Evolutionary conservation across 2,888 invertebrate genomes (phyloP).

Genomic region (Caenorhabditis sp.): DNA sequence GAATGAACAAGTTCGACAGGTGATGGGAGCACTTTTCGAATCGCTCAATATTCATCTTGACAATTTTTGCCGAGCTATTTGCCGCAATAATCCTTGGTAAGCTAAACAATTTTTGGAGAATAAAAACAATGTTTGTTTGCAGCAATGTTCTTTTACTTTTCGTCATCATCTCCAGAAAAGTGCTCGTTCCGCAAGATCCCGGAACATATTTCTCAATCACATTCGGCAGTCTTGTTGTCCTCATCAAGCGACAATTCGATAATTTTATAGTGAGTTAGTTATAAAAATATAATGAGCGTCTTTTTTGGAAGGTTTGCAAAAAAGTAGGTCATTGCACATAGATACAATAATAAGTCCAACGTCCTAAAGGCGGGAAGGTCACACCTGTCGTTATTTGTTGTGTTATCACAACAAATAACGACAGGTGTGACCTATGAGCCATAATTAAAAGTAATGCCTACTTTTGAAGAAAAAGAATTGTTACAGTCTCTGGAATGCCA

Average conservation of each 20-base stretch:
- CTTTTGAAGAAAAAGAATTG: neutral
- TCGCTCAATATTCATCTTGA: slow-evolving; percentile 86
- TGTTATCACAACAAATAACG: too few relatives aligned
- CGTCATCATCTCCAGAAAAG: slow-evolving; percentile 87
- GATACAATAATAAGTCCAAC: too few relatives aligned
- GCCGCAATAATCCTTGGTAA: slow-evolving; percentile 50
- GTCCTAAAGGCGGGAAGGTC: too few relatives aligned
- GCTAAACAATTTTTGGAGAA: neutral
- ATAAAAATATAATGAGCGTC: too few relatives aligned
- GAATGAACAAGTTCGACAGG: slow-evolving; percentile 73
- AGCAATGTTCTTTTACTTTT: slow-evolving; percentile 93
- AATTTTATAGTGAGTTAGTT: slow-evolving; percentile 79
- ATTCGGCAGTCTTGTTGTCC: slow-evolving; percentile 84
- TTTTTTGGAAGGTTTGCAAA: too few relatives aligned
- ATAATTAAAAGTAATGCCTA: too few relatives aligned
- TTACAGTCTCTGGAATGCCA: slow-evolving; percentile 51
- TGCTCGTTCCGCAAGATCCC: slow-evolving; percentile 79
- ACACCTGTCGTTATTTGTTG: too few relatives aligned
- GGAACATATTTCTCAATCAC: slow-evolving; percentile 85
- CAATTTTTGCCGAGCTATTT: slow-evolving; percentile 84
- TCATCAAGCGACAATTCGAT: slow-evolving; percentile 89
- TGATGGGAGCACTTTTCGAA: slow-evolving; percentile 89
- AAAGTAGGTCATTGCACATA: too few relatives aligned
- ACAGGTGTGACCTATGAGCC: too few relatives aligned
- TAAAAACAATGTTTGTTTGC: slow-evolving; percentile 50